These are phyloP conservation scores for Grallaria varia DNA, from an alignment of 2,113 vertebrate species.

Conservation along the genomic window DNA sequence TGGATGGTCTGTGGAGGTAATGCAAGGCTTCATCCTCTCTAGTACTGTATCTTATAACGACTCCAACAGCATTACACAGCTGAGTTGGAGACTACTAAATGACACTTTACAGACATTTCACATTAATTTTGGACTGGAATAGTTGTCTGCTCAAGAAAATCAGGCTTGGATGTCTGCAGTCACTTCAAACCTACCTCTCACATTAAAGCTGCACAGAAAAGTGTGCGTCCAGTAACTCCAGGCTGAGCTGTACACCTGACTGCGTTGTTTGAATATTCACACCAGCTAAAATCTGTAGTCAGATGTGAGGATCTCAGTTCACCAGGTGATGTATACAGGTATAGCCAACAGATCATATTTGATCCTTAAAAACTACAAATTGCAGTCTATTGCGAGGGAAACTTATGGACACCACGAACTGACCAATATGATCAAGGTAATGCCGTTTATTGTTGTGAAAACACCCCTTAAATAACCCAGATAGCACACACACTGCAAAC, in stretches of 20 bases:
- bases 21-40: fast-evolving
- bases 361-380: not conserved
- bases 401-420: too few species aligned
- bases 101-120: not conserved
- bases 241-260: not conserved
- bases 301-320: not conserved
- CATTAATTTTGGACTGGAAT: not conserved
- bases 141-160: not conserved
- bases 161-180: not conserved
- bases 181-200: not conserved
- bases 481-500: too few species aligned
- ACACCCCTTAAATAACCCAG: too few species aligned
- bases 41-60: too few species aligned
- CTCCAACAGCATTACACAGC: not conserved
- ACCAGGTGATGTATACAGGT: not conserved
- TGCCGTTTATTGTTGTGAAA: too few species aligned
- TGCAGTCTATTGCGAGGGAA: too few species aligned
- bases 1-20: not conserved
- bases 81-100: not conserved
- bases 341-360: not conserved
- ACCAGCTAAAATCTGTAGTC: not conserved
- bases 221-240: not conserved
- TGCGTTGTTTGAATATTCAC: not conserved
- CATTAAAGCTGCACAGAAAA: not conserved
- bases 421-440: too few species aligned